These are phyloP conservation scores for Hemicentrotus pulcherrimus DNA, from an alignment of 35 echinoderm and acorn worm species.

Conservation along the genomic window DNA sequence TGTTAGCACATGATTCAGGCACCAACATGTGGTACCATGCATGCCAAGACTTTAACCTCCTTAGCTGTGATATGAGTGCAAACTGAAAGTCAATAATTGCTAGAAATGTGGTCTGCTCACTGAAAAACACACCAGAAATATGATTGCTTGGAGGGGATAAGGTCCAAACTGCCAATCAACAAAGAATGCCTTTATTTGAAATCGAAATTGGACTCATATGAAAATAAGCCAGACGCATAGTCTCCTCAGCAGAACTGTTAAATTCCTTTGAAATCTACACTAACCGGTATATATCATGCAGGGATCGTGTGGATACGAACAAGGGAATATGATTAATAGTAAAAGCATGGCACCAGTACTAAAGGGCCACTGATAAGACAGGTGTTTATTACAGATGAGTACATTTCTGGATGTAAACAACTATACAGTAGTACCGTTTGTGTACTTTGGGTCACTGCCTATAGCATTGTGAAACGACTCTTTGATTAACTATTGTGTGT, in stretches of 20 bases:
- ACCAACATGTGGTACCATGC: background rate
- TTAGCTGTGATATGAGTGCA: background rate
- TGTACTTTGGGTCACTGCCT: background rate
- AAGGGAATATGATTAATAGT: background rate
- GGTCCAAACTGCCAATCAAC: background rate
- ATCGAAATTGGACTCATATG: background rate
- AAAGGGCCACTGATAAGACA: background rate
- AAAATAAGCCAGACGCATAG: background rate
- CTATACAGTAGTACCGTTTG: background rate
- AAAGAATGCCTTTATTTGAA: background rate
- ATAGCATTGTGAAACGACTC: background rate
- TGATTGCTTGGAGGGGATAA: background rate
- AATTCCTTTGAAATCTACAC: background rate
- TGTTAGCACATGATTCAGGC: background rate
- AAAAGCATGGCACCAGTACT: background rate
- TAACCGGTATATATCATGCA: background rate
- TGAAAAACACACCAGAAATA: slow-evolving; percentile 4
- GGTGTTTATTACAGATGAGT: background rate
- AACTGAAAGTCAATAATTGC: background rate
- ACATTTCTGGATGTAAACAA: background rate
- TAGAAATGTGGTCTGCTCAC: background rate
- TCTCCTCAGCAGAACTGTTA: background rate
- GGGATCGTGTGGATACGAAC: background rate
- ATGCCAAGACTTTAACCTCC: background rate
- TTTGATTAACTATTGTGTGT: background rate